A percentile compares a stretch with the other conserved stretches of the same genome.
Conservation (phyloP, 2,888 invertebrate genomes). For the Azorinus chamasolen region DNA sequence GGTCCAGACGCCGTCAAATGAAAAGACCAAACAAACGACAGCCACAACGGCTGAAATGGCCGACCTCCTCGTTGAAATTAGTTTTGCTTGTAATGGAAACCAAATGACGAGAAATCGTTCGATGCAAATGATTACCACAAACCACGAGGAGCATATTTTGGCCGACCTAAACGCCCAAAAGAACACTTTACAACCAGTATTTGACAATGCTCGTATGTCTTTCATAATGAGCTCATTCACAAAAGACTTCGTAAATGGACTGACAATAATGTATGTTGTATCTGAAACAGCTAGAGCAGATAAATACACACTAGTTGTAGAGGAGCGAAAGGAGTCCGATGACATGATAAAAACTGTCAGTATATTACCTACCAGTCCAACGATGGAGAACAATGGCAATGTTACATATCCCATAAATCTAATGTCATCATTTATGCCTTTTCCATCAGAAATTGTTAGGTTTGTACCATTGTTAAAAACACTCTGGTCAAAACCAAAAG, state of each 20-base stretch:
- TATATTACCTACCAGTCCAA: constrained; percentile 60
- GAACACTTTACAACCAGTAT: constrained; percentile 64
- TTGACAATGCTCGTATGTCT: constrained; percentile 63
- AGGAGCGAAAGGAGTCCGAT: constrained; percentile 36
- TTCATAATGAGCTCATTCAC: constrained; percentile 44
- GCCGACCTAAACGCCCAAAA: constrained; percentile 61
- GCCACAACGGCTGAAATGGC: constrained; percentile 21
- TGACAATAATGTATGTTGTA: constrained; percentile 55
- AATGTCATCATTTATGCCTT: neutral
- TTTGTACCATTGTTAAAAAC: no score
- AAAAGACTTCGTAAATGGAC: constrained; percentile 65
- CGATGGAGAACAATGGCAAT: constrained; percentile 56
- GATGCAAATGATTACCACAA: constrained; percentile 64
- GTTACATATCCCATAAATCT: constrained; percentile 33
- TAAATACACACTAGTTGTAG: constrained; percentile 56
- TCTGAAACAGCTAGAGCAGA: constrained; percentile 67
- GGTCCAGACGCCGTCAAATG: constrained; percentile 61
- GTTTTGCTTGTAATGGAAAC: constrained; percentile 61
- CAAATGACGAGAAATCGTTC: constrained; percentile 71
- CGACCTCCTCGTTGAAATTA: constrained; percentile 45
- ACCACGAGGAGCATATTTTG: constrained; percentile 70
- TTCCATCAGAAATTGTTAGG: no score
- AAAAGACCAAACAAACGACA: constrained; percentile 11
- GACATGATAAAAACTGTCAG: constrained; percentile 62
- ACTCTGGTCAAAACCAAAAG: no score